These are phyloP conservation scores for Physocephala rufipes DNA, from an alignment of 2,888 invertebrate genomes.

Conservation along the genomic window DNA sequence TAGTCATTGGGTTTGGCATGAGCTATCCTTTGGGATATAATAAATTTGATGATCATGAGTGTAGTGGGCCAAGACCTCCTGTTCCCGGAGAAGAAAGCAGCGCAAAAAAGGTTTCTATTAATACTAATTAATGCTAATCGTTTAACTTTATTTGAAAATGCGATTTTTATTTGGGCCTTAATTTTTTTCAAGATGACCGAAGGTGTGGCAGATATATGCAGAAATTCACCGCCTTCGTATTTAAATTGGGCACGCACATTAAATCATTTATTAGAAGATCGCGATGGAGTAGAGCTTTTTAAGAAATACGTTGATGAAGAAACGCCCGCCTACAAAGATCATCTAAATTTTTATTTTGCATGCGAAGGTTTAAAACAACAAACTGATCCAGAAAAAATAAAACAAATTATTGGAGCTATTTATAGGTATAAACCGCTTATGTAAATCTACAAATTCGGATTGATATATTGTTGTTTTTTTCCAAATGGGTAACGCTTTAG, in stretches of 20 bases:
- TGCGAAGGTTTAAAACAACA: constrained; percentile 87
- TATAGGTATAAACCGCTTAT: constrained; percentile 72
- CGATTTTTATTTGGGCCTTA: neutral
- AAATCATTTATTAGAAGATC: constrained; percentile 85
- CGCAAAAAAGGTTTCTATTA: constrained; percentile 61
- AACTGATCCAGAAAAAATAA: constrained; percentile 75
- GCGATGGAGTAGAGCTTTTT: constrained; percentile 89
- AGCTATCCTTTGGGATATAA: constrained; percentile 63
- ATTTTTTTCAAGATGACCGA: constrained; percentile 63
- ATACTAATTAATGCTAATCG: neutral
- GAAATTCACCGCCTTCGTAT: constrained; percentile 74
- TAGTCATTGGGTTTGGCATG: constrained; percentile 62
- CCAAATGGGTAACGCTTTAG: constrained; percentile 58
- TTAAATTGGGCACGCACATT: constrained; percentile 90
- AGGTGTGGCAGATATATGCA: constrained; percentile 63
- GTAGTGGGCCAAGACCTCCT: constrained; percentile 78
- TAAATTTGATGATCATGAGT: constrained; percentile 67
- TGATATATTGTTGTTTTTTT: neutral
- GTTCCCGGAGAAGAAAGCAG: constrained; percentile 77
- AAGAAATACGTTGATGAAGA: constrained; percentile 83
- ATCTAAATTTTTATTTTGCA: constrained; percentile 93
- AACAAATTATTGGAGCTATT: constrained; percentile 83
- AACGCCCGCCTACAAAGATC: constrained; percentile 80
- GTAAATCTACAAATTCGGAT: neutral
- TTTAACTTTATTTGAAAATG: neutral